A percentile compares a stretch with the other conserved stretches of the same genome.
These are phyloP conservation scores for Hydrophis major DNA, from an alignment of 2,797 vertebrate genomes.

Conservation along the genomic window DNA sequence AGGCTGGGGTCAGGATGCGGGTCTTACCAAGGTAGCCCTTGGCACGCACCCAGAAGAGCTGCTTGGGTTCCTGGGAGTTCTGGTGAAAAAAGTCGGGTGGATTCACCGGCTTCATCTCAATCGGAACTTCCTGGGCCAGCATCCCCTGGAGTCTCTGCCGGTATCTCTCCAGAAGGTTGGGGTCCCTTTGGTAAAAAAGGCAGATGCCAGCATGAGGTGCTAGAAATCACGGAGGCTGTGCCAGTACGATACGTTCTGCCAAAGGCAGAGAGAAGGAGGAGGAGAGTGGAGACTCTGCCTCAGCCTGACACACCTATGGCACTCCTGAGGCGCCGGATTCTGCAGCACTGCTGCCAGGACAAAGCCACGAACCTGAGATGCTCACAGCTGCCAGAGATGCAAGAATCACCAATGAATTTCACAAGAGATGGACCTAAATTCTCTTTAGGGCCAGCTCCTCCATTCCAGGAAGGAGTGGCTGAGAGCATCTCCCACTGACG, in stretches of 20 bases:
- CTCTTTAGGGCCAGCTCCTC: background rate
- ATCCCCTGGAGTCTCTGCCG: conserved; percentile 80
- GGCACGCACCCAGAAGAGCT: conserved; percentile 90
- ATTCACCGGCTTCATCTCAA: conserved; percentile 88
- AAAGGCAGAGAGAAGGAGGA: too few species aligned
- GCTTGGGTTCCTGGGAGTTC: conserved; percentile 75
- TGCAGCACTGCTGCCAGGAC: background rate
- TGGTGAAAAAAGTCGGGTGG: conserved; percentile 65
- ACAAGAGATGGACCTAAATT: background rate
- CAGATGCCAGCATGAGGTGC: fast-evolving
- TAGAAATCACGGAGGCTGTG: fast-evolving
- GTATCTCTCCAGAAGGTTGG: conserved; percentile 77
- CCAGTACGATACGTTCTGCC: too few species aligned
- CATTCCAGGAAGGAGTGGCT: background rate
- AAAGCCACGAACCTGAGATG: too few species aligned
- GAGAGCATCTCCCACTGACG: background rate
- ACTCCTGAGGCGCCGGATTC: background rate
- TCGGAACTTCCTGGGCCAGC: conserved; percentile 84
- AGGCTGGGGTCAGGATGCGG: fast-evolving
- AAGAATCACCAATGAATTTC: background rate
- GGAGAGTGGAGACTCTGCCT: background rate
- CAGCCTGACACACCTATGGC: background rate
- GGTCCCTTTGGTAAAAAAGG: conserved; percentile 71
- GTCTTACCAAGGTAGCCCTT: conserved; percentile 85
- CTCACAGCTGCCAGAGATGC: background rate